Base-by-base conservation (phyloP, 2,888 invertebrate species). In the Meganola albula region DNA sequence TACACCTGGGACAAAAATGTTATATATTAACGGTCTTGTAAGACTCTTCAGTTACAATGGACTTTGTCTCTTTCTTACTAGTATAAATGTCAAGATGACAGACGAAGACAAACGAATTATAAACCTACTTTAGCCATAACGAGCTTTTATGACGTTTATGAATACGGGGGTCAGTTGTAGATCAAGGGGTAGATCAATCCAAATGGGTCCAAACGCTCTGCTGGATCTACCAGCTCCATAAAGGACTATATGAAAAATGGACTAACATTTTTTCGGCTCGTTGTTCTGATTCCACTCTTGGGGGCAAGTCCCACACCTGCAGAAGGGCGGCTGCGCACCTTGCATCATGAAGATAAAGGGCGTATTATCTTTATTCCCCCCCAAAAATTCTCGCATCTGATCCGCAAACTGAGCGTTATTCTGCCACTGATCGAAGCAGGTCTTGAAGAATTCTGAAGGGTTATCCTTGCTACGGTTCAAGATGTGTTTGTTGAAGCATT, bases 341-440 rank as follows among this genome's bases (percentile, higher is more conserved):
- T 67, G 69, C 73, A 73, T 71, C 78, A 80, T 70, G 43, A 79
- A 80, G 8, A 83, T 61, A 14, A 79, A 63, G 1, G 83, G 80
- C 2, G 70, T 28, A 10, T 50, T 51, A 4, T 68, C 66, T 37
- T 63, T 66, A 29, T 58, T 69, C 8, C 67, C 57, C 1, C 60
- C 50, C 64, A 84, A 75, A 34, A 83, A 83, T 6, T 73, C 64
- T 16, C 53, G 56, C 78, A 84, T 83, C 13, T 63, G 62, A 4
- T 79, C 68, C 2, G 74, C 61, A 32, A 78, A 77, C 34, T 71
- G 62, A 0, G 68, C 40, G 29, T 76, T 80, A 34, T 59, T 76
- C 51, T 82, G 77, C 80, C 80, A 83, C 30, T 78, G 76, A 6
- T 82, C 80, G 33, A 80, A 80, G 52, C 83, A 84, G 33, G 51